A percentile compares a stretch with the other conserved stretches of the same genome.
These are phyloP conservation scores for Halesus radiatus DNA, from an alignment of 1,140 invertebrate genomes.

Conservation along the genomic window DNA sequence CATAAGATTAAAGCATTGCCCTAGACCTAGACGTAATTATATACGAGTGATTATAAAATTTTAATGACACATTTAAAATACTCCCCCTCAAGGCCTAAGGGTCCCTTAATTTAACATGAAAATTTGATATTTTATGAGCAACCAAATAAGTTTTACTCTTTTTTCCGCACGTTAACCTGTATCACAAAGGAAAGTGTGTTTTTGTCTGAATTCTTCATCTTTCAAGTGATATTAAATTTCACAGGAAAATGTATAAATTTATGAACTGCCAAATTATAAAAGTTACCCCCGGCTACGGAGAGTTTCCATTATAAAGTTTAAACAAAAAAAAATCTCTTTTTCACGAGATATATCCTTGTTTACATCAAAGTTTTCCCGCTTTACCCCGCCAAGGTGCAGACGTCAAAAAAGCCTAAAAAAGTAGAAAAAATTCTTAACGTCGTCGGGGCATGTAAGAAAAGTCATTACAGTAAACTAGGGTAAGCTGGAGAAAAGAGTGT, in stretches of 20 bases:
- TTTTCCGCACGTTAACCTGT: too few relatives aligned
- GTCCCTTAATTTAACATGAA: too few relatives aligned
- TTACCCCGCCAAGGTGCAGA: neutral
- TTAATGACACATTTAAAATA: too few relatives aligned
- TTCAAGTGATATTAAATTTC: slow-evolving; percentile 5
- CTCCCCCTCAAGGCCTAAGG: too few relatives aligned
- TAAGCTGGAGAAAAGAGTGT: neutral
- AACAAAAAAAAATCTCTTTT: slow-evolving; percentile 2
- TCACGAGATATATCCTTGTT: slow-evolving; percentile 1
- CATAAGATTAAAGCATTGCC: too few relatives aligned
- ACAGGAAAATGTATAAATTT: neutral
- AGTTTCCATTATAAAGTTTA: slow-evolving; percentile 21
- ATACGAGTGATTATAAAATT: too few relatives aligned
- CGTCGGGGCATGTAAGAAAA: neutral
- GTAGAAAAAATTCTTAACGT: neutral
- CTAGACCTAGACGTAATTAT: too few relatives aligned
- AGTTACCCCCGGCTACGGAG: neutral
- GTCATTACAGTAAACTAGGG: neutral
- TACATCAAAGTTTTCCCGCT: slow-evolving; percentile 4
- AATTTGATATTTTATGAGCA: too few relatives aligned
- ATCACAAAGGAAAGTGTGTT: too few relatives aligned
- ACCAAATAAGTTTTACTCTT: too few relatives aligned
- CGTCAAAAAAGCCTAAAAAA: neutral
- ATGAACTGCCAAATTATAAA: slow-evolving; percentile 15
- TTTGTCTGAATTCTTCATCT: neutral